Percentiles rank a stretch among this genome's conserved stretches.
Conservation (phyloP, 2,797 vertebrate genomes). For the Phyllotis vaccarum region DNA sequence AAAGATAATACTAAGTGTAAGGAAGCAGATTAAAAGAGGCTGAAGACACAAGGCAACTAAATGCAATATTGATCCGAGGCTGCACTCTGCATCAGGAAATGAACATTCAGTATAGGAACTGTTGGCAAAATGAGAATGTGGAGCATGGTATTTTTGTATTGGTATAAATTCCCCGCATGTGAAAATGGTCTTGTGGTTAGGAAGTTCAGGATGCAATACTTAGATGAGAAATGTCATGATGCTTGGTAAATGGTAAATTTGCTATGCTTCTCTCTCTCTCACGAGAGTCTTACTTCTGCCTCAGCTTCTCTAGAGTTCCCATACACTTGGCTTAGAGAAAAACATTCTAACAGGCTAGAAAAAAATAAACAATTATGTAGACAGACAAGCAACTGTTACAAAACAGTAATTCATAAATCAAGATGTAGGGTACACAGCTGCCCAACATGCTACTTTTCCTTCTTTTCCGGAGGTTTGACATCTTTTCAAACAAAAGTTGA, state of each 20-base stretch:
- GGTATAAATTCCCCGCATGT: conserved; percentile 26
- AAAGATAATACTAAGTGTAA: not conserved
- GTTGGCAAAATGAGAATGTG: conserved; percentile 57
- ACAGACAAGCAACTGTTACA: not conserved
- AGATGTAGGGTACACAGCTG: not conserved
- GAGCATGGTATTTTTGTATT: conserved; percentile 33
- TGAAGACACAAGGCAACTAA: conserved; percentile 66
- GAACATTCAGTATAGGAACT: conserved; percentile 40
- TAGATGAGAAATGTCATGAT: conserved; percentile 19
- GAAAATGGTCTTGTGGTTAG: conserved; percentile 7
- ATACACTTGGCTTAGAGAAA: not conserved
- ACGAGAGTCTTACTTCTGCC: not conserved
- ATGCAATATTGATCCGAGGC: conserved; percentile 71
- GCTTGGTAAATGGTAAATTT: not conserved
- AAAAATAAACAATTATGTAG: not conserved
- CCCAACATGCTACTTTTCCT: not conserved
- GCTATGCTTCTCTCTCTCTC: not conserved
- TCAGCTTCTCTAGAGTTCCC: not conserved
- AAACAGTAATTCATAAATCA: conserved; percentile 52
- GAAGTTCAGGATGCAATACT: conserved; percentile 55
- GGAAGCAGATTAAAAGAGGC: conserved; percentile 67
- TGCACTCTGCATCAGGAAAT: conserved; percentile 62
- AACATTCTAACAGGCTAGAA: not conserved
- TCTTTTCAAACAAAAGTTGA: conserved; percentile 63
- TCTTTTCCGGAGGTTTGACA: conserved; percentile 53